Conservation (phyloP, 2,888 invertebrate species). For the Orthosia incerta region DNA sequence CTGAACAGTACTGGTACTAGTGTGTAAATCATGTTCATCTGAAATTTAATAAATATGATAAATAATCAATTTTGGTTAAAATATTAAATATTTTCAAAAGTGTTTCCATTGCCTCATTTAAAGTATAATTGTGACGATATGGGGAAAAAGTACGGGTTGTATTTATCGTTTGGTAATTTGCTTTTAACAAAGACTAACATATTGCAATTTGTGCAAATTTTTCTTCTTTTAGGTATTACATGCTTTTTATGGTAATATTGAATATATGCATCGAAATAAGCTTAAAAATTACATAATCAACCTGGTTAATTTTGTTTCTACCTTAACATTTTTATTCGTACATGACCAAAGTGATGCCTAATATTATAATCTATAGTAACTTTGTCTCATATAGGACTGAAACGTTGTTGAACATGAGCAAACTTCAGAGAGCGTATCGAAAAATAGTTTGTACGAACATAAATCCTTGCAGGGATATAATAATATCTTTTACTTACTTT, state of each 20-base stretch:
- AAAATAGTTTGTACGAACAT: not conserved
- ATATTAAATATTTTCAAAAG: not conserved
- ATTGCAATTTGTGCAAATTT: not conserved
- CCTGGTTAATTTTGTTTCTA: not conserved
- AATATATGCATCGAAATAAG: not conserved
- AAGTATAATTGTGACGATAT: no score
- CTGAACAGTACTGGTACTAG: not conserved
- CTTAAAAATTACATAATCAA: not conserved
- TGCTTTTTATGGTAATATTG: not conserved
- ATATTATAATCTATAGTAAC: not conserved
- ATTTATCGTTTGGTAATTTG: not conserved
- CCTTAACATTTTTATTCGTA: not conserved
- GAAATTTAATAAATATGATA: conserved; percentile 3
- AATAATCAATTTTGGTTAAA: not conserved
- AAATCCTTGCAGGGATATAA: not conserved
- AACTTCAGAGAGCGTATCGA: not conserved
- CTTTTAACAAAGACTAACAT: not conserved
- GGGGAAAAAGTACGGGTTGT: not conserved
- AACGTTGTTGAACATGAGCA: not conserved
- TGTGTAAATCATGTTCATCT: not conserved
- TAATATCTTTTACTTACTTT: conserved; percentile 36
- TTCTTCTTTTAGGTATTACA: not conserved
- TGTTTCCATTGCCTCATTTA: not conserved
- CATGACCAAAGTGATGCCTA: not conserved
- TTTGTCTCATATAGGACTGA: not conserved